phyloP scores from a whole-genome alignment of 1,140 invertebrate species.

The Pemphigus obesinymphae region DNA sequence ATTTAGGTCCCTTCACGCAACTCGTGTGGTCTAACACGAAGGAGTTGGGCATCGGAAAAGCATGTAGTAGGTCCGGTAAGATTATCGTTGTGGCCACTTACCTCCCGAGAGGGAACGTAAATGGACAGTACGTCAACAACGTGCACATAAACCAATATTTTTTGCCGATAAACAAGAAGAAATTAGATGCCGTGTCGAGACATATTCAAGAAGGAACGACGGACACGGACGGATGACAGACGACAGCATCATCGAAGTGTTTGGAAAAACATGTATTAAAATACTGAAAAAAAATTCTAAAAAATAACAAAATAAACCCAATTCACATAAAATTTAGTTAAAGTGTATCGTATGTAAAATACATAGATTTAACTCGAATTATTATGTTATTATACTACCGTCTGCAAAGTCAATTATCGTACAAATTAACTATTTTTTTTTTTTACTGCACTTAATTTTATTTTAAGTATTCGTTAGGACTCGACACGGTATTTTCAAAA shows the following conservation, averaged over 20 bases:
- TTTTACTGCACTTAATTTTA: too few relatives aligned
- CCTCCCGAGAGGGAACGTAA: slow-evolving; percentile 68
- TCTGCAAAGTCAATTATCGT: neutral
- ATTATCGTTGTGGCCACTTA: slow-evolving; percentile 78
- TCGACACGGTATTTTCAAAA: neutral
- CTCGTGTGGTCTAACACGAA: slow-evolving; percentile 77
- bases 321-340: too few relatives aligned
- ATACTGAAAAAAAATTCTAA: too few relatives aligned
- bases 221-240: neutral
- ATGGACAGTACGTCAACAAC: slow-evolving; percentile 34
- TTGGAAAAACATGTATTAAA: too few relatives aligned
- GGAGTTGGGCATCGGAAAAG: slow-evolving; percentile 77
- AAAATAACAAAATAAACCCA: too few relatives aligned
- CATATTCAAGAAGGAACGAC: neutral
- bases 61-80: slow-evolving; percentile 67
- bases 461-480: too few relatives aligned
- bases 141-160: neutral
- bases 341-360: too few relatives aligned
- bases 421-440: neutral
- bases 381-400: neutral
- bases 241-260: too few relatives aligned
- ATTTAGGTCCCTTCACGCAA: slow-evolving; percentile 81
- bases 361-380: too few relatives aligned
- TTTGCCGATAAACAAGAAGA: neutral
- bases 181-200: neutral